phyloP scores from a whole-genome alignment of 2,113 vertebrate species.

The Cyphomyrus plagiostoma region DNA sequence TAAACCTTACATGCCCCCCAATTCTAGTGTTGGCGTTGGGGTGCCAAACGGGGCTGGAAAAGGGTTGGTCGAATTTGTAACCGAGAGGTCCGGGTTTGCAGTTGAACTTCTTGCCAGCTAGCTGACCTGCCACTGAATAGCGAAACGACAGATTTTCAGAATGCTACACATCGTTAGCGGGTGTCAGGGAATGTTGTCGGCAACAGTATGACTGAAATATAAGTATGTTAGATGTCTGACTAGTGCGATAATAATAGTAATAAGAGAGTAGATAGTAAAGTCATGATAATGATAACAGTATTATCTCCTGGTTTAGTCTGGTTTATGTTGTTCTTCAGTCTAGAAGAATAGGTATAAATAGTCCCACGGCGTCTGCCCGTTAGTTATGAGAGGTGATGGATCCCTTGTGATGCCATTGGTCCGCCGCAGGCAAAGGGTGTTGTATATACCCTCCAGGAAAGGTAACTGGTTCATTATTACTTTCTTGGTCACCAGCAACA shows the following conservation, averaged over 20 bases:
- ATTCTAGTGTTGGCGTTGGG: neutral
- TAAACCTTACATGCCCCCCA: neutral
- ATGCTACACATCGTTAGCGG: neutral
- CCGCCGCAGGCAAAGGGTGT: neutral
- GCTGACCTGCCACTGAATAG: neutral
- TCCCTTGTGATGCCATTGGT: neutral
- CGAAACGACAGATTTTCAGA: neutral
- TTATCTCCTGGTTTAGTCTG: neutral
- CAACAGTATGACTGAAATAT: neutral
- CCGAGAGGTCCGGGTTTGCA: neutral
- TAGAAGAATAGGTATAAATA: neutral
- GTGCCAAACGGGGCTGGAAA: neutral
- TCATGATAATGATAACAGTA: neutral
- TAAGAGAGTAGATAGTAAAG: neutral
- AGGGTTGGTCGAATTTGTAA: neutral
- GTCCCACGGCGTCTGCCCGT: neutral
- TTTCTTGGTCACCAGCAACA: neutral
- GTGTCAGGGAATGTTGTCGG: neutral
- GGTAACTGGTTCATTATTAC: neutral
- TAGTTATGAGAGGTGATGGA: neutral
- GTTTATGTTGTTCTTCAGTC: neutral
- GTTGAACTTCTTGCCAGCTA: neutral
- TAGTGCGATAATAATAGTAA: neutral
- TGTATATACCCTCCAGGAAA: neutral
- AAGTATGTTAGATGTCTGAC: neutral